Evolutionary conservation across 2,888 invertebrate species (phyloP), one percentile per base, ranked within the genome.

Genomic region (Polylopha cassiicola): DNA sequence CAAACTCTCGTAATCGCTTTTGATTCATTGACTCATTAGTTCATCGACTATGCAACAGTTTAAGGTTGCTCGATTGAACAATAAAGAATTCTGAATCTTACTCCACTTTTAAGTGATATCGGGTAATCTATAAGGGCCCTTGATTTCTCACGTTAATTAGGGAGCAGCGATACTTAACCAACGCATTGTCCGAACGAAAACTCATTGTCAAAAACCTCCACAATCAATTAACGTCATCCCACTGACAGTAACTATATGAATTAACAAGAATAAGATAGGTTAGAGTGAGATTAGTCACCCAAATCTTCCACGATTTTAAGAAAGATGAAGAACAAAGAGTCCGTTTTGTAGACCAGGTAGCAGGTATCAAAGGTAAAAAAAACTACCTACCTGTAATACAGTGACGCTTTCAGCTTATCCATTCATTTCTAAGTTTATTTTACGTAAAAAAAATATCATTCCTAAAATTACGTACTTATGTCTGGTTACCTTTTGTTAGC

Each of bases 71-170:
- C 26, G 21, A 39, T 27, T 27, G 21, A 32, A 32, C 16, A 13
- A 23, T 23, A 14, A 20, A 21, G 15, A 36, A 30, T 41, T 41
- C 28, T 29, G 15, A 18, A n/a, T 20, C 28, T 28, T 28, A 22
- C 21, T 4, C 24, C 30, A 32, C 23, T 29, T 11, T 24, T 21
- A 24, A 26, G 13, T 26, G 8, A 16, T 36, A 41, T 41, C 26
- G 9, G 15, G 11, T 28, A 16, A 39, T 33, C 34, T 36, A 1
- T 29, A 29, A 41, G 29, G 41, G 36, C 41, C 23, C 26, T 37
- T 31, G 29, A 15, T 21, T 39, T 43, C 43, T 15, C 43, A 43
- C 39, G 20, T 39, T 43, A 43, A 43, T 43, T 43, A 39, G 30
- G 39, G 34, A 34, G 21, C 23, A 36, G 36, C 30, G 41, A 36